Base-by-base conservation (phyloP, 2,888 invertebrate species). In the Heliconius aoede region DNA sequence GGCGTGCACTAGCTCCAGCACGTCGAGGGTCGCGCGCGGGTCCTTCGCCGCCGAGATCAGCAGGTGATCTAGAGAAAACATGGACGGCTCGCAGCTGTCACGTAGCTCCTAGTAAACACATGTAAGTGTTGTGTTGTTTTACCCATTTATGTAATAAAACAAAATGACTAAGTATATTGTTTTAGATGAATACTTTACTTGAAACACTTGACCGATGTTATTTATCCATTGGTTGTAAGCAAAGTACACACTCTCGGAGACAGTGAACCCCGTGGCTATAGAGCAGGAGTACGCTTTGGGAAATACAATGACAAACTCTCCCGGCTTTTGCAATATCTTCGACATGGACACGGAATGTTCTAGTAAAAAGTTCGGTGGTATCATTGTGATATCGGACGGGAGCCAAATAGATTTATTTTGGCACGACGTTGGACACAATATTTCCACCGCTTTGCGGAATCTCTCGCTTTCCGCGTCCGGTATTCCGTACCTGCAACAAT, bases 201-300 rank as follows among this genome's bases (percentile, higher is more conserved):
- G 95, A 85, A 98, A 98, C 30, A 97, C 96, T 84, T 95, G 93
- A 81, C 96, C 95, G 0, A 97, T 97, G 4, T 95, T 94, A 72
- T 96, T 94, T 1, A 99, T 92, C 98, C 98, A 99, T 0, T 96
- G 95, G 2, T 96, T 94, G 11, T 97, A 96, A 0, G 98, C 98
- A 85, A 98, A 99, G 88, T 98, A 99, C 0, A 98, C 98, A 85
- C 98, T 98, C 87, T 99, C 99, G 0, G 98, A 97, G 0, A 98
- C 96, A 0, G 97, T 96, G 86, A 97, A 98, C 0, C 99, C 99
- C 0, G 98, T 97, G 81, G 97, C 97, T 78, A 99, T 95, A 62
- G 97, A 98, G 0, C 98, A 97, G 0, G 98, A 98, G 86, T 97
- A 98, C 0, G 98, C 97, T 85, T 89, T 88, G 0, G 99, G 98